Conservation (phyloP, 1,140 invertebrate species). For the Pogonus chalceus region DNA sequence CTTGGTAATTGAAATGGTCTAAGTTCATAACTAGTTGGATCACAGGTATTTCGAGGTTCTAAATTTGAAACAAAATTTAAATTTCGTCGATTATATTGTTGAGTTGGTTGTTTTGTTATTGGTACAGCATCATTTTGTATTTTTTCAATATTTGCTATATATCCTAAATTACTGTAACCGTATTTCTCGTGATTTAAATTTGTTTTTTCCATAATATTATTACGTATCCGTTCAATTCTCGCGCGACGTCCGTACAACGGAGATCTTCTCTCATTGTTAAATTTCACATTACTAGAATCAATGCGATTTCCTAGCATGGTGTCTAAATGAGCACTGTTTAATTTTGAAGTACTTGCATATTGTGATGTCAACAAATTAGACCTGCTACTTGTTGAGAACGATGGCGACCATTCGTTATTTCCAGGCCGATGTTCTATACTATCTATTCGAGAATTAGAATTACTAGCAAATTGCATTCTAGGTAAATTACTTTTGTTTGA, state of each 20-base stretch:
- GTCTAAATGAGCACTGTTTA: neutral
- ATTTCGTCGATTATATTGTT: neutral
- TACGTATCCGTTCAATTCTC: neutral
- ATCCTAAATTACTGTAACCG: neutral
- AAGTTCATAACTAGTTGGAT: neutral
- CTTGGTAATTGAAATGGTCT: neutral
- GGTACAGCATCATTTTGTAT: neutral
- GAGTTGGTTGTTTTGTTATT: neutral
- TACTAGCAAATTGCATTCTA: neutral
- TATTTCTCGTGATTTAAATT: neutral
- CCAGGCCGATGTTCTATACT: neutral
- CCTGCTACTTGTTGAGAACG: neutral
- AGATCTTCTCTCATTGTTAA: neutral
- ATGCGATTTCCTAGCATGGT: neutral
- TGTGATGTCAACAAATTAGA: neutral
- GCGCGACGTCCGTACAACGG: neutral
- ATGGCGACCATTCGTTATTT: neutral
- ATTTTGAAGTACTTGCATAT: neutral
- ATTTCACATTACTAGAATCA: neutral
- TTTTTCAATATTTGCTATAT: neutral
- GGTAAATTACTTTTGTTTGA: neutral
- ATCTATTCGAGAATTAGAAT: neutral
- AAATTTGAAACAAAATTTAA: conserved; percentile 1
- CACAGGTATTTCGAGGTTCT: neutral
- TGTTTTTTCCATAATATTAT: neutral